Evolutionary conservation across 2,113 vertebrate species (phyloP), one percentile per base, ranked within the genome.

Genomic region (Tichodroma muraria): DNA sequence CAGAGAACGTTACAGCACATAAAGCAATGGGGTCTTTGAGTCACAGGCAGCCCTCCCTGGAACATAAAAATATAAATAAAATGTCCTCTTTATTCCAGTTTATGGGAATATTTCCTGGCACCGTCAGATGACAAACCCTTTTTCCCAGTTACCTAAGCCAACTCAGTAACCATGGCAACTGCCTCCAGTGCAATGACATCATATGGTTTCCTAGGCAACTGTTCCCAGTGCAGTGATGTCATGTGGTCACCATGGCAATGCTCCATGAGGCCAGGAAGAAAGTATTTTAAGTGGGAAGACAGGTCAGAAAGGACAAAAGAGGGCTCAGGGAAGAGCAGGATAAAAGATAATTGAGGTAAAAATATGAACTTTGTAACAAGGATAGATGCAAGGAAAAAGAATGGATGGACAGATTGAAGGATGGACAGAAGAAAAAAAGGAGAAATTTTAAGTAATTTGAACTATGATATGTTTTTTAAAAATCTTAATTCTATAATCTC

Each of bases 141-240:
- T 79, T 90, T 77, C 90, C 89, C 75, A 77, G 71, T 82, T 85
- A 42, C 70, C 33, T 94, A 87, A 94, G 94, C 76, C 91, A 91
- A 60, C 57, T 93, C 80, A 66, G 90, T 90, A 95, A 90, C 96
- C 90, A 68, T 59, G 54, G 91, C 80, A 95, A 97, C 93, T 52
- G 79, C 85, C 86, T 93, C 87, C 82, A 59, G 93, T 91, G 86
- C 76, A 96, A 56, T 97, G 95, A 98, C 95, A 95, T 98, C 97
- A 97, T 16, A n/a, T 1, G 4, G 88, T 97, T 83, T 92, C 97
- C 97, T 45, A 56, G 94, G 94, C 76, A 93, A 97, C 97, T 10
- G 14, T 20, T 97, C 85, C 89, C 77, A 79, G 52, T 53, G 93
- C 82, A 93, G 5, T 97, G 95, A 97, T 80, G 84, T 96, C 96